A percentile compares a stretch with the other conserved stretches of the same genome.
These are phyloP conservation scores for Hylaea fasciaria DNA, from an alignment of 2,888 invertebrate species.

Conservation along the genomic window DNA sequence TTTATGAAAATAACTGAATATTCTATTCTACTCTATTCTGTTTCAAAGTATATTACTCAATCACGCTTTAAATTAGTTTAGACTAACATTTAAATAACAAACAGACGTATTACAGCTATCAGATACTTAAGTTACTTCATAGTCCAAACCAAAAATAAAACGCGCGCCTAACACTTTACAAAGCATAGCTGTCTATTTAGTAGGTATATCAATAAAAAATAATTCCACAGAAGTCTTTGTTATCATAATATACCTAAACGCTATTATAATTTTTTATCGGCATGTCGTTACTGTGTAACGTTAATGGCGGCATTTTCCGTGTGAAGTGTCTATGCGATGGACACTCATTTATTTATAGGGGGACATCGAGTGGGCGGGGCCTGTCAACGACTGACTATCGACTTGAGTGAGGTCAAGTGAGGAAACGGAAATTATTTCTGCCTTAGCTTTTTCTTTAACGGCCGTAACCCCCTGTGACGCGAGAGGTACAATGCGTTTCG, in stretches of 20 bases:
- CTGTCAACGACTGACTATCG: slow-evolving; percentile 52
- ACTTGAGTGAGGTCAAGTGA: slow-evolving; percentile 62
- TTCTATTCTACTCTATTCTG: too few relatives aligned
- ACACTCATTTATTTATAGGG: slow-evolving; percentile 62
- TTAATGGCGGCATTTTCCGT: slow-evolving; percentile 30
- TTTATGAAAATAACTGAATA: too few relatives aligned
- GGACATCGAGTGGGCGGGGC: slow-evolving; percentile 49
- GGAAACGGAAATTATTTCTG: slow-evolving; percentile 54
- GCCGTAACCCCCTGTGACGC: slow-evolving; percentile 1
- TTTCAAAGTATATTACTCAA: too few relatives aligned
- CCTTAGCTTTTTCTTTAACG: slow-evolving; percentile 47
- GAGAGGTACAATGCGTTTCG: slow-evolving; percentile 17
- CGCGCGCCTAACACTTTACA: too few relatives aligned
- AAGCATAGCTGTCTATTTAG: too few relatives aligned
- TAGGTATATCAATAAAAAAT: too few relatives aligned
- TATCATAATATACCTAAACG: neutral
- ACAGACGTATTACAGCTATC: too few relatives aligned
- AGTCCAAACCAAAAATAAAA: too few relatives aligned
- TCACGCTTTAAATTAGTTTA: too few relatives aligned
- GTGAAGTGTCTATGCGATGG: slow-evolving; percentile 50
- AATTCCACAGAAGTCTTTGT: too few relatives aligned
- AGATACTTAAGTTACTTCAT: too few relatives aligned
- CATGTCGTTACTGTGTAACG: slow-evolving; percentile 11
- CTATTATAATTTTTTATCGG: slow-evolving; percentile 7
- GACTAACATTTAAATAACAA: too few relatives aligned